Conservation (phyloP, 2,797 vertebrate genomes). For the Ispidina picta region DNA sequence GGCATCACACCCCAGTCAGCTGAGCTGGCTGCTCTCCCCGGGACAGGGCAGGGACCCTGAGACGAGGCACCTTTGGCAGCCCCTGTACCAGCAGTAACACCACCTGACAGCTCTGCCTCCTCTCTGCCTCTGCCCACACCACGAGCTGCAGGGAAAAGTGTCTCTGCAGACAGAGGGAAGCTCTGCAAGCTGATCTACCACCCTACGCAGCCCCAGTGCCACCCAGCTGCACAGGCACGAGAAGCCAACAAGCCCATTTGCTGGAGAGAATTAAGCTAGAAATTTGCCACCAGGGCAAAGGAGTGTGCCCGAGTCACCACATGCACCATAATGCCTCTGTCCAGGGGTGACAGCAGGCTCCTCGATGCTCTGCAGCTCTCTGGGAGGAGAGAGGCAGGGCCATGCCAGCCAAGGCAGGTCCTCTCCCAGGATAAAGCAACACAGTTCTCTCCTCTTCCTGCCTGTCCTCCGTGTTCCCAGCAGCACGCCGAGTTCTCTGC, state of each 20-base stretch:
- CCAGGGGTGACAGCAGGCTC: rapidly evolving
- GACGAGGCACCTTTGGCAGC: not conserved
- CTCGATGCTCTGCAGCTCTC: not conserved
- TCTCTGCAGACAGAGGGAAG: not conserved
- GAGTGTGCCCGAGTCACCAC: rapidly evolving
- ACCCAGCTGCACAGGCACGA: rapidly evolving
- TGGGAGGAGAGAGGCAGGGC: not conserved
- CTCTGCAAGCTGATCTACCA: not conserved
- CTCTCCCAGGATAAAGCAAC: not conserved
- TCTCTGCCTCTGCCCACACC: not conserved
- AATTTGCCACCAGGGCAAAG: not conserved
- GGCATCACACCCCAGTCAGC: not conserved
- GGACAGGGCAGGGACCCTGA: rapidly evolving
- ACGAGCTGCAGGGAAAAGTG: not conserved
- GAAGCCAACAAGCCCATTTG: not conserved
- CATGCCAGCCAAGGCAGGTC: not conserved
- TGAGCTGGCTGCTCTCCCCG: rapidly evolving
- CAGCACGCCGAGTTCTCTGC: not conserved
- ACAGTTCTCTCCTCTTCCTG: not conserved
- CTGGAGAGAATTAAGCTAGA: not conserved
- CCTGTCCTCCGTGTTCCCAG: not conserved
- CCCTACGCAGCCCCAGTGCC: not conserved
- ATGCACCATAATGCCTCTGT: not conserved
- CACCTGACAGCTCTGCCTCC: not conserved
- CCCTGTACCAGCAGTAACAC: rapidly evolving